Conservation (phyloP, 2,113 vertebrate genomes). For the pig (Sus scrofa) region T2T-Sscrofa CM000812.6:32345001-32345500, state of each 20-base stretch:
- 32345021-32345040: not conserved
- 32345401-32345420: too few relatives aligned
- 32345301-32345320: too few relatives aligned
- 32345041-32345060: not conserved
- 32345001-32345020: not conserved
- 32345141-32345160: not conserved
- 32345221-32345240: slow-evolving; percentile 27
- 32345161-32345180: not conserved
- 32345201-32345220: slow-evolving; percentile 29
- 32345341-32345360: too few relatives aligned
- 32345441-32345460: too few relatives aligned
- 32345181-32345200: not conserved
- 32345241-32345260: not conserved
- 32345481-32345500: too few relatives aligned
- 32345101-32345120: not conserved
- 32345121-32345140: not conserved
- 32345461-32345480: too few relatives aligned
- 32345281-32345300: too few relatives aligned
- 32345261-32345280: too few relatives aligned
- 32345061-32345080: slow-evolving; percentile 29
- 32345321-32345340: too few relatives aligned
- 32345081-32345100: not conserved
- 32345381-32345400: too few relatives aligned
- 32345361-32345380: too few relatives aligned
- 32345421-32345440: too few relatives aligned